Conservation (phyloP, 2,113 vertebrate genomes). For the Archocentrus centrarchus region DNA sequence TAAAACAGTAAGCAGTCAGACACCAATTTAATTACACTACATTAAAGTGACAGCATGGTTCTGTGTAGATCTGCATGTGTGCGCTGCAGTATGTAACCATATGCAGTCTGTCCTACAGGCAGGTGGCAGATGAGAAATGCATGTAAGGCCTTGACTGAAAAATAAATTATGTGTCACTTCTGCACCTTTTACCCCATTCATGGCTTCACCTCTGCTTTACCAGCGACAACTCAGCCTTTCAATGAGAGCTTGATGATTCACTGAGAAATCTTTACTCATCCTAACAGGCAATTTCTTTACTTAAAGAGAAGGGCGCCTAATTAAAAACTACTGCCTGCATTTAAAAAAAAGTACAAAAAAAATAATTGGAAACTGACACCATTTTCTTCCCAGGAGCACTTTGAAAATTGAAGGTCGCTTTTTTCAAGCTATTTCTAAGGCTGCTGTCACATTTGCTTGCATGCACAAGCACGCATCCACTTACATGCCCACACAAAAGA, state of each 20-base stretch:
- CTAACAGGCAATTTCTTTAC: conserved; percentile 8
- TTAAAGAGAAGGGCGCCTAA: conserved; percentile 29
- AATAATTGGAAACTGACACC: conserved; percentile 7
- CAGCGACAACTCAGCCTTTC: conserved; percentile 8
- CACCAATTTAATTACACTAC: conserved; percentile 25
- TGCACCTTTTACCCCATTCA: conserved; percentile 20
- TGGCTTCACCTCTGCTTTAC: conserved; percentile 3
- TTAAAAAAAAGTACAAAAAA: background rate
- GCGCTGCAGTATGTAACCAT: background rate
- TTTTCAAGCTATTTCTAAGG: conserved; percentile 18
- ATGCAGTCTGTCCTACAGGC: background rate
- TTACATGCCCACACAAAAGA: background rate
- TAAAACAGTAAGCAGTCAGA: background rate
- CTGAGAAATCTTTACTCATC: conserved; percentile 10
- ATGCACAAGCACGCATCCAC: background rate
- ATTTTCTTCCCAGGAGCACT: conserved; percentile 31
- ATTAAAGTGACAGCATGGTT: conserved; percentile 5
- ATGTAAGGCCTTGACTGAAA: conserved; percentile 26
- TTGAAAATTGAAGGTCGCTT: conserved; percentile 34
- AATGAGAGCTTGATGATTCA: conserved; percentile 33
- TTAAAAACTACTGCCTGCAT: conserved; percentile 34
- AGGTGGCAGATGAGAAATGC: conserved; percentile 35
- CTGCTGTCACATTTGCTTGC: conserved; percentile 1
- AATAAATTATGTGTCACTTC: conserved; percentile 38
- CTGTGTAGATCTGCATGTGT: background rate